phyloP scores from a whole-genome alignment of 1,140 invertebrate genomes.

The Drosophila pandora region DNA sequence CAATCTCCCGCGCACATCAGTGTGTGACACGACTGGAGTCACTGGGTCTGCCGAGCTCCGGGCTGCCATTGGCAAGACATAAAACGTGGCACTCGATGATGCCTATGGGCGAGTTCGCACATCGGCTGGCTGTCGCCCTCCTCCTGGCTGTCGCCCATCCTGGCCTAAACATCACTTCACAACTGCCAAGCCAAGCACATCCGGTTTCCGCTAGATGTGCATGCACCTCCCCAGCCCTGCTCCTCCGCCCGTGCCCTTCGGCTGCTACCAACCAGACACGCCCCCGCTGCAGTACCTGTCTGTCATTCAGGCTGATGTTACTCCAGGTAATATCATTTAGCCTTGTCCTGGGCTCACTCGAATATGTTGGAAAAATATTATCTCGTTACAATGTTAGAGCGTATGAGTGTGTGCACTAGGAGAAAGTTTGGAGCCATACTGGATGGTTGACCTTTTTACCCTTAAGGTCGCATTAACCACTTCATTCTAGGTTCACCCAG shows the following conservation, averaged over 20 bases:
- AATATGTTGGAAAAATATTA: conserved; percentile 80
- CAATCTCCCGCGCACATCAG: conserved; percentile 4
- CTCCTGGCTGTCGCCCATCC: conserved; percentile 6
- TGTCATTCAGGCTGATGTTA: conserved; percentile 79
- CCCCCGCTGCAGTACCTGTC: conserved; percentile 33
- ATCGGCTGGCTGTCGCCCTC: conserved; percentile 8
- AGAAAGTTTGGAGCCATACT: neutral
- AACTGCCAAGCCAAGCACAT: conserved; percentile 80
- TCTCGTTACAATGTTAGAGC: conserved; percentile 74
- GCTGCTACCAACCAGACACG: neutral
- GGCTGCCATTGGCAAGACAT: conserved; percentile 69
- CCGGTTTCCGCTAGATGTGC: conserved; percentile 77
- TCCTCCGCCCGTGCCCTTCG: neutral
- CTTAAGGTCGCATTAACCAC: too few species aligned
- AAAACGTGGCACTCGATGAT: conserved; percentile 80
- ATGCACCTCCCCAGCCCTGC: conserved; percentile 13
- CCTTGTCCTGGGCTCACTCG: conserved; percentile 46
- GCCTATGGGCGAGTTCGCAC: conserved; percentile 75
- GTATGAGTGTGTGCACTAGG: conserved; percentile 23
- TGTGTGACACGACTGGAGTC: conserved; percentile 44
- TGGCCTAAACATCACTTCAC: conserved; percentile 77
- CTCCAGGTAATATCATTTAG: conserved; percentile 82
- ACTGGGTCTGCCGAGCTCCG: conserved; percentile 31
- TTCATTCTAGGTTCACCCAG: too few species aligned
- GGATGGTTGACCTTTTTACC: too few species aligned